Percentiles rank a stretch among this genome's conserved stretches.
phyloP scores from a whole-genome alignment of 2,888 invertebrate species.

The Eupithecia subfuscata region DNA sequence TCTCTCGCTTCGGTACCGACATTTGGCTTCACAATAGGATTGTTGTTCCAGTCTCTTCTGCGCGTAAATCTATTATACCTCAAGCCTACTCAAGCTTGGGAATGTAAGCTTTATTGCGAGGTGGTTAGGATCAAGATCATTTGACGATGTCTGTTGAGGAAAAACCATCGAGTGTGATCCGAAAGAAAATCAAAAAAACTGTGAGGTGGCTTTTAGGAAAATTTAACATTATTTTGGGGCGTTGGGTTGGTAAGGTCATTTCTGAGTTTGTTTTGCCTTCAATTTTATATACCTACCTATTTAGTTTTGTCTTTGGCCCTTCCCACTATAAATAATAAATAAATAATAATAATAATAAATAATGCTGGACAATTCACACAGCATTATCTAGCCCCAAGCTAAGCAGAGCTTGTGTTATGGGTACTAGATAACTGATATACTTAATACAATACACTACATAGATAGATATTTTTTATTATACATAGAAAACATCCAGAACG shows the following conservation, averaged over 20 bases:
- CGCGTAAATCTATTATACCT: slow-evolving; percentile 27
- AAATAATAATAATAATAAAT: no score
- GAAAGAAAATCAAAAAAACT: slow-evolving; percentile 4
- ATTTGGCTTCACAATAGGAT: slow-evolving; percentile 40
- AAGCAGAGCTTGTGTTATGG: no score
- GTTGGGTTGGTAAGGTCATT: background rate
- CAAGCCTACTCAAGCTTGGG: background rate
- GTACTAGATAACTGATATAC: no score
- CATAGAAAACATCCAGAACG: no score
- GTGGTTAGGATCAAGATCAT: background rate
- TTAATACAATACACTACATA: no score
- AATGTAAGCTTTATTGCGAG: background rate
- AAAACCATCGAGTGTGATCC: background rate
- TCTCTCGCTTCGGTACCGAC: slow-evolving; percentile 35
- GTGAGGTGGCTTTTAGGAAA: background rate
- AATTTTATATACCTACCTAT: background rate
- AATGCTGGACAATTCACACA: no score
- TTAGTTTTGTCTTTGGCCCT: background rate
- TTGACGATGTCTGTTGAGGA: background rate
- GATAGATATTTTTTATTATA: no score
- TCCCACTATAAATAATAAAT: background rate
- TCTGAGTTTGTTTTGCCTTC: background rate
- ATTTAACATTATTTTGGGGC: background rate
- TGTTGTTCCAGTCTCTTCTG: slow-evolving; percentile 31
- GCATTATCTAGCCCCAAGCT: no score